These are phyloP conservation scores for Mionectes olivaceus DNA, from an alignment of 2,797 vertebrate species.

Conservation along the genomic window DNA sequence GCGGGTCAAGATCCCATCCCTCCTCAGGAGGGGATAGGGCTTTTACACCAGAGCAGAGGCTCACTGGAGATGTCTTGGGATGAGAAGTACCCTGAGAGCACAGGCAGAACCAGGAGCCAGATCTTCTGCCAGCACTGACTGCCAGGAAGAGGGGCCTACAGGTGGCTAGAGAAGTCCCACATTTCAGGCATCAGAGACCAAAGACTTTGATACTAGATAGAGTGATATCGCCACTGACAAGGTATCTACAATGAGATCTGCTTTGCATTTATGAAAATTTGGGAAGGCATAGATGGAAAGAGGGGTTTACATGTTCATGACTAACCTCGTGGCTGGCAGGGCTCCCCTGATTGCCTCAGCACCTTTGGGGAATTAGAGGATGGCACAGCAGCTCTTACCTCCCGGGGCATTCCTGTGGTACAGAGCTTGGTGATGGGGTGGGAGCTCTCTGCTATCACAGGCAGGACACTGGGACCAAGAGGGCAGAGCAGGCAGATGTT, in stretches of 20 bases:
- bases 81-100: rapidly evolving
- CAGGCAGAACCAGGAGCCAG: not conserved
- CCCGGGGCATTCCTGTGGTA: rapidly evolving
- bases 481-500: not conserved
- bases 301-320: rapidly evolving
- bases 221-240: not conserved
- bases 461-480: not conserved
- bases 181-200: not conserved
- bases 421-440: rapidly evolving
- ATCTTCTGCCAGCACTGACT: not conserved
- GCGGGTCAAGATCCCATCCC: not conserved
- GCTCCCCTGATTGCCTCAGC: not conserved
- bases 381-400: not conserved
- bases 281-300: not conserved
- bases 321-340: rapidly evolving
- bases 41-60: not conserved
- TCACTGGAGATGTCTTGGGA: not conserved
- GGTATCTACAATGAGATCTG: not conserved
- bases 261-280: not conserved
- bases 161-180: no score
- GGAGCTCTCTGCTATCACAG: not conserved
- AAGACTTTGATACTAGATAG: not conserved
- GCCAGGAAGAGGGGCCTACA: rapidly evolving
- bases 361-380: not conserved
- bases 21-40: not conserved